Evolutionary conservation across 2,888 invertebrate genomes (phyloP).

Genomic region (Tenthredo scrophulariae): DNA sequence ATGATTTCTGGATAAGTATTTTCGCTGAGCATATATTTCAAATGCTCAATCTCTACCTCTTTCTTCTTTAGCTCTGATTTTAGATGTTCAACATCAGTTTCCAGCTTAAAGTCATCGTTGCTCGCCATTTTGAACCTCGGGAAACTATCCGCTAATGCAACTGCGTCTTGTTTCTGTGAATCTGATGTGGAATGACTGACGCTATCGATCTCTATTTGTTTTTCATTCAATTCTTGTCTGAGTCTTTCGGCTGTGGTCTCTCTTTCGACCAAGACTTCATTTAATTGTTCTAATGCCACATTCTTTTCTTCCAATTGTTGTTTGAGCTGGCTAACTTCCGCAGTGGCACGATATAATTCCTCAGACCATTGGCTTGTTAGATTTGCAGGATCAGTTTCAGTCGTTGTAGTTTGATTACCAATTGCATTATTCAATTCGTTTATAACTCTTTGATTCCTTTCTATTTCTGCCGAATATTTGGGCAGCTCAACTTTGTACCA

Average conservation of each 20-base stretch:
- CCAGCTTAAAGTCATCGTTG: constrained; percentile 59
- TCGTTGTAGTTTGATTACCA: constrained; percentile 45
- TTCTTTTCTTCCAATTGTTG: constrained; percentile 58
- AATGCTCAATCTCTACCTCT: constrained; percentile 86
- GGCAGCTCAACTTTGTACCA: constrained; percentile 25
- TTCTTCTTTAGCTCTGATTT: constrained; percentile 80
- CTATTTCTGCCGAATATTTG: constrained; percentile 56
- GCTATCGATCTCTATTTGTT: constrained; percentile 56
- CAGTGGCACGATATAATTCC: constrained; percentile 58
- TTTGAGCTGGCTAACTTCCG: constrained; percentile 60
- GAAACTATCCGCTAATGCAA: constrained; percentile 60
- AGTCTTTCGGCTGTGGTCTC: constrained; percentile 69
- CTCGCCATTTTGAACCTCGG: constrained; percentile 65
- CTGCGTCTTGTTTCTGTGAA: neutral
- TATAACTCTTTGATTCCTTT: constrained; percentile 46
- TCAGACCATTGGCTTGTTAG: constrained; percentile 61
- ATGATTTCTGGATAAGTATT: constrained; percentile 71
- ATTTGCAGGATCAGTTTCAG: constrained; percentile 40
- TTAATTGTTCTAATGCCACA: constrained; percentile 66
- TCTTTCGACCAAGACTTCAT: constrained; percentile 68
- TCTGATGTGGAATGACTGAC: constrained; percentile 46
- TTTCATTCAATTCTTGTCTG: constrained; percentile 65
- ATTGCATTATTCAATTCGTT: constrained; percentile 46
- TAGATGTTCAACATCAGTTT: constrained; percentile 60
- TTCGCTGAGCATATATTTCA: constrained; percentile 84